A percentile compares a stretch with the other conserved stretches of the same genome.
phyloP scores from a whole-genome alignment of 2,888 invertebrate species.

The Rhamphomyia laevipes region DNA sequence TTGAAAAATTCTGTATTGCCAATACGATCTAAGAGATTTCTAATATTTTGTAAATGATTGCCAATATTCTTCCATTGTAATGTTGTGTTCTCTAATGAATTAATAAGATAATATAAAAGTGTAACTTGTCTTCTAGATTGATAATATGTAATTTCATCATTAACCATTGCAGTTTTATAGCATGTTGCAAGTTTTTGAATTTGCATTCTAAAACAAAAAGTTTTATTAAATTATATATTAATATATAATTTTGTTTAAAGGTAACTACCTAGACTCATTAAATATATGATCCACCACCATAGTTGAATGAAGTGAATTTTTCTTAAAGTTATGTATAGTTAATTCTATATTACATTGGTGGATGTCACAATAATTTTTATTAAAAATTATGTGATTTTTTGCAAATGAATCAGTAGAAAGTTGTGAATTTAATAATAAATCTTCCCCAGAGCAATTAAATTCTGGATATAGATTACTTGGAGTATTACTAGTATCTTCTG shows the following conservation, averaged over 20 bases:
- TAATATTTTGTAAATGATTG: constrained; percentile 18
- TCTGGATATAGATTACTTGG: constrained; percentile 22
- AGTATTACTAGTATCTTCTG: background rate
- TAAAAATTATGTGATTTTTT: constrained; percentile 22
- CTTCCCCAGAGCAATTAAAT: constrained; percentile 30
- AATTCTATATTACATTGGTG: constrained; percentile 17
- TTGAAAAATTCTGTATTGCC: constrained; percentile 23
- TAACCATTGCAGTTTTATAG: constrained; percentile 14
- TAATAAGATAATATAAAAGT: constrained; percentile 23
- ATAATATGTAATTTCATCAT: constrained; percentile 16
- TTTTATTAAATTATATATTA: background rate
- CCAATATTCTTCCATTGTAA: constrained; percentile 15
- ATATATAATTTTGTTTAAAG: background rate
- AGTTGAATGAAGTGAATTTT: constrained; percentile 18
- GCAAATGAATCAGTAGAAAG: constrained; percentile 26
- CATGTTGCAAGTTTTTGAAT: constrained; percentile 26
- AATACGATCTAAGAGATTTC: constrained; percentile 23
- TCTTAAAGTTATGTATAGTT: constrained; percentile 22
- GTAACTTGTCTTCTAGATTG: constrained; percentile 26
- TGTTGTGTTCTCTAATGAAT: constrained; percentile 13
- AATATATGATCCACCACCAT: constrained; percentile 20
- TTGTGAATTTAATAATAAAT: constrained; percentile 19
- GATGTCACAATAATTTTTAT: constrained; percentile 1
- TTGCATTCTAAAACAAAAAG: constrained; percentile 23
- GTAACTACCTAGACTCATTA: constrained; percentile 26